phyloP scores from a whole-genome alignment of 1,140 invertebrate species.

The Aphaenogaster ashmeadi region DNA sequence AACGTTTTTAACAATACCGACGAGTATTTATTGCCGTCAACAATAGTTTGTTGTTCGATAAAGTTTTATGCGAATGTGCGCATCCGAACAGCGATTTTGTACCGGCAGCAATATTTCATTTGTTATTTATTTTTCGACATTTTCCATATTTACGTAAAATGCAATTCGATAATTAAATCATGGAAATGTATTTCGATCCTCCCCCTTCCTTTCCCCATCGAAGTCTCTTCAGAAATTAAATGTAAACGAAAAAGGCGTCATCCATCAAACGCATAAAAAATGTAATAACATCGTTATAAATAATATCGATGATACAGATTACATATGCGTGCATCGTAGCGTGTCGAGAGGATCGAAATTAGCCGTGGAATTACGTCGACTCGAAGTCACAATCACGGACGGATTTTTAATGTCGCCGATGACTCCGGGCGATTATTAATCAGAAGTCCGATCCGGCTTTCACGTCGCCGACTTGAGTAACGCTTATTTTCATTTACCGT shows the following conservation, averaged over 20 bases:
- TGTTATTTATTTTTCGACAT: conserved; percentile 15
- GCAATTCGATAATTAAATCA: conserved; percentile 8
- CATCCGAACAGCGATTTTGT: neutral
- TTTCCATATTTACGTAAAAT: neutral
- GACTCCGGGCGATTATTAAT: conserved; percentile 59
- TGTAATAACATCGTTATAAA: neutral
- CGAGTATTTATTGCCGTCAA: conserved; percentile 33
- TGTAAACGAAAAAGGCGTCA: neutral
- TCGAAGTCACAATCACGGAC: neutral
- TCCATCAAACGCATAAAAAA: neutral
- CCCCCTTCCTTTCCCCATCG: neutral
- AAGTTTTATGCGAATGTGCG: conserved; percentile 32
- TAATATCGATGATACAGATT: neutral
- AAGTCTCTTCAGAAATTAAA: neutral
- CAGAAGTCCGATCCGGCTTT: conserved; percentile 17
- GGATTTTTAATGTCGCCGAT: conserved; percentile 11
- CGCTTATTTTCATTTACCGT: conserved; percentile 28
- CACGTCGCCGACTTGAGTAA: conserved; percentile 5
- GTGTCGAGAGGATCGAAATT: conserved; percentile 2
- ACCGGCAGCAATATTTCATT: neutral
- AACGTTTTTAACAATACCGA: conserved; percentile 31
- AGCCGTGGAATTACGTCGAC: neutral
- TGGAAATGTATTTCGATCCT: neutral
- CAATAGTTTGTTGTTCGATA: conserved; percentile 29
- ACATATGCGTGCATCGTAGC: neutral